phyloP scores from a whole-genome alignment of 2,888 invertebrate genomes.

The Lutraria lutraria region DNA sequence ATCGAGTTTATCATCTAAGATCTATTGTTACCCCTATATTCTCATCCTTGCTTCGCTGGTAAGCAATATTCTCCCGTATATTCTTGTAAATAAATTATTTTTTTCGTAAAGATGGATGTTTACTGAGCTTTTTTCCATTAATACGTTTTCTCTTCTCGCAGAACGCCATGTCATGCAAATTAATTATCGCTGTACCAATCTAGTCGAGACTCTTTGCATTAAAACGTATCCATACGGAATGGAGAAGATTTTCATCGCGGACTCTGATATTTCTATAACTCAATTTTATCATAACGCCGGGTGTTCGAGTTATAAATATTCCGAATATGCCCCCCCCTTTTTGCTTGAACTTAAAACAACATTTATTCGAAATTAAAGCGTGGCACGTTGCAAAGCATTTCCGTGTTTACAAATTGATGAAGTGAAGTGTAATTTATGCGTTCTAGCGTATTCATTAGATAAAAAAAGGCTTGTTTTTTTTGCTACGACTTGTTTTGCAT shows the following conservation, averaged over 20 bases:
- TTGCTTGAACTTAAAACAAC: too few relatives aligned
- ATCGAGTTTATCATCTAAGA: not conserved
- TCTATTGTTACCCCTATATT: not conserved
- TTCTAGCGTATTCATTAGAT: too few relatives aligned
- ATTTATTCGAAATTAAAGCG: too few relatives aligned
- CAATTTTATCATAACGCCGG: too few relatives aligned
- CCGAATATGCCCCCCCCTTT: too few relatives aligned
- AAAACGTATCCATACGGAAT: not conserved
- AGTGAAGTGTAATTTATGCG: too few relatives aligned
- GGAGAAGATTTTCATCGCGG: not conserved
- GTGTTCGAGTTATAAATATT: too few relatives aligned
- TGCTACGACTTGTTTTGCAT: too few relatives aligned
- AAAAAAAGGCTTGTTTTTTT: too few relatives aligned
- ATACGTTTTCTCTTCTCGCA: not conserved
- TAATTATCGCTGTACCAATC: not conserved
- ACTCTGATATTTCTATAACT: too few relatives aligned
- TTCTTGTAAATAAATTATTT: constrained; percentile 13
- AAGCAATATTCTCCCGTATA: not conserved
- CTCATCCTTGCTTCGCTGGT: not conserved
- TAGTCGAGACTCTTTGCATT: not conserved
- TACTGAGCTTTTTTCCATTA: not conserved
- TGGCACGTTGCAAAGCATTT: too few relatives aligned
- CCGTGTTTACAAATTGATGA: too few relatives aligned
- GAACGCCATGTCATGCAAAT: not conserved
- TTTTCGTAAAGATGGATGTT: constrained; percentile 9